Base-by-base conservation (phyloP, 2,113 vertebrate genomes). In the Cynopterus brachyotis region DNA sequence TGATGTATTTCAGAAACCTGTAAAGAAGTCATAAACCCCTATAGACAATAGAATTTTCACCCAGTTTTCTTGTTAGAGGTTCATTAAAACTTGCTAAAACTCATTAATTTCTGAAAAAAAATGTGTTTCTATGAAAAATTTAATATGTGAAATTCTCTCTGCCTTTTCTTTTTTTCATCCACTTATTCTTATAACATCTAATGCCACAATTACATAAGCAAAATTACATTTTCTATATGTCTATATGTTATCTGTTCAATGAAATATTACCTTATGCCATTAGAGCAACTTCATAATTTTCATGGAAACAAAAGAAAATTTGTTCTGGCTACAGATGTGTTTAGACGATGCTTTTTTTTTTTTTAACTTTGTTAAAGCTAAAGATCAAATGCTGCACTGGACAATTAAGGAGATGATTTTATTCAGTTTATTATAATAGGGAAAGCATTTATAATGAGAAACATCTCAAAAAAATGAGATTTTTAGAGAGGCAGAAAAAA, bases 21-120 rank as follows among this genome's bases (percentile, higher is more conserved):
- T 40, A 78, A 89, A 88, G 32, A 91, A 66, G 70, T 76, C 10
- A 88, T 57, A 78, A 50, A 73, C 4, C 16, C 28, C 13, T 53
- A 12, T 30, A 83, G 40, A 45, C 88, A 84, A 11, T 5, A 80
- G 80, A 5, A 94, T 72, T 83, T 87, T 81, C 12, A 79, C 6
- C 3, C 4, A 73, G 40, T 67, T 93, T 91, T 87, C 8, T 62
- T 85, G 5, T 93, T 91, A 15, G 78, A 50, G 69, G 7, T 85
- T 26, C 9, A 73, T 50, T 94, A 79, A 86, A 86, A 62, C 4
- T 83, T 83, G 9, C 24, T 62, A 42, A 85, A 59, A 1, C n/a
- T 94, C 37, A 88, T 82, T 92, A 82, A 94, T 79, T 96, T 89
- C 20, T 45, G 24, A 64, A 94, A 78, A 91, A 80, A 47, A 35